phyloP scores from a whole-genome alignment of 2,797 vertebrate species.

The Macropus fuliginosus region DNA sequence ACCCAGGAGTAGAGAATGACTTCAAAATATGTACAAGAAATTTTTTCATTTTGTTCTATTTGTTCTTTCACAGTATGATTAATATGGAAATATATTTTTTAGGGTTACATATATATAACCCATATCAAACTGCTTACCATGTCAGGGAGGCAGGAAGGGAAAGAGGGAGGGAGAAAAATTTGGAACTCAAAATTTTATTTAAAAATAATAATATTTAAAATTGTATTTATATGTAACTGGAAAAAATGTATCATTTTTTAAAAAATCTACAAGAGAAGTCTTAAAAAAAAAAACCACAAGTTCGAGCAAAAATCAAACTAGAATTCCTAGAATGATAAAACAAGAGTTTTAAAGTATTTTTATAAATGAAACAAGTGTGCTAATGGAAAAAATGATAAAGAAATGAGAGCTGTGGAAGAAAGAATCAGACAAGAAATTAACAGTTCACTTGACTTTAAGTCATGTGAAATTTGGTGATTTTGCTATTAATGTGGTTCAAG shows the following conservation, averaged over 20 bases:
- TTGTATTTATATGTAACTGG: not conserved
- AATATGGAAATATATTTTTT: not conserved
- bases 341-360: not conserved
- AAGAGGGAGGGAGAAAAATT: too few relatives aligned
- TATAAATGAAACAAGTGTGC: not conserved
- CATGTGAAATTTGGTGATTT: not conserved
- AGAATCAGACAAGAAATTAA: not conserved
- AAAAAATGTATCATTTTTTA: not conserved
- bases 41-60: not conserved
- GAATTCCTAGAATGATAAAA: not conserved
- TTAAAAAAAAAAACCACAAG: not conserved
- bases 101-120: not conserved
- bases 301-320: not conserved
- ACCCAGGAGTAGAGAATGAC: too few relatives aligned
- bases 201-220: not conserved
- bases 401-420: not conserved
- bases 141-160: too few relatives aligned
- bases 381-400: not conserved
- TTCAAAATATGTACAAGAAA: too few relatives aligned
- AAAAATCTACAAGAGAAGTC: not conserved
- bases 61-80: not conserved
- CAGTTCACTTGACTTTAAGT: not conserved
- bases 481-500: not conserved
- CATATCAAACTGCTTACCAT: too few relatives aligned
- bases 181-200: not conserved